Base-by-base conservation (phyloP, 1,140 invertebrate species). In the Drosophila carrolli region DNA sequence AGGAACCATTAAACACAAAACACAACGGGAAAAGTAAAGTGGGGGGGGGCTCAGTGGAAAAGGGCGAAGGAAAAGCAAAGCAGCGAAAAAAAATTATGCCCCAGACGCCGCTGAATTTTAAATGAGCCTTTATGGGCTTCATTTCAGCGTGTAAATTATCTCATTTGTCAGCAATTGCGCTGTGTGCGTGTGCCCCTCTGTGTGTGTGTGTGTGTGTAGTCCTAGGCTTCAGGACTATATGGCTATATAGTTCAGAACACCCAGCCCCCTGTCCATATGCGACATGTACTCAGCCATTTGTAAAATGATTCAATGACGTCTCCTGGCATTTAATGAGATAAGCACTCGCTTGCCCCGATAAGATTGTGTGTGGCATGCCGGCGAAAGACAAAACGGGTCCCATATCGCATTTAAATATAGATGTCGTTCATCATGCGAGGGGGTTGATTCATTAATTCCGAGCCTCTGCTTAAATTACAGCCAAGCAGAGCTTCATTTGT, bases 71-170 rank as follows among this genome's bases (percentile, higher is more conserved):
- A 66, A 63, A 83, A 79, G 80, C 80, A 83, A 83, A 83, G 75
- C 68, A 78, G 48, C 59, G 57, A 75, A 75, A 57, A 88, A 79
- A 89, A 89, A 89, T 89, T 89, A 89, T 89, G 84, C 84, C 84
- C 84, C 80, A 89, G 84, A 89, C 84, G 84, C 84, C 84, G 84
- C 80, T 89, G 84, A 89, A 89, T 89, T 89, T 89, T 89, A 89
- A 89, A 89, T 89, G 84, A 89, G 84, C 80, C 84, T 89, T 89
- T 89, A 89, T 89, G 84, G 84, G 84, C 84, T 89, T 89, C 84
- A 89, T 89, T 89, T 89, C 84, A 89, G 84, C 84, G 84, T 89
- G 84, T 89, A 89, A 89, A 89, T 89, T 89, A 89, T 89, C 84
- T 89, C 84, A 89, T 89, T 89, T 89, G 84, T 89, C 84, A 89